Evolutionary conservation across 2,113 vertebrate species (phyloP).

Genomic region (Nerophis lumbriciformis): DNA sequence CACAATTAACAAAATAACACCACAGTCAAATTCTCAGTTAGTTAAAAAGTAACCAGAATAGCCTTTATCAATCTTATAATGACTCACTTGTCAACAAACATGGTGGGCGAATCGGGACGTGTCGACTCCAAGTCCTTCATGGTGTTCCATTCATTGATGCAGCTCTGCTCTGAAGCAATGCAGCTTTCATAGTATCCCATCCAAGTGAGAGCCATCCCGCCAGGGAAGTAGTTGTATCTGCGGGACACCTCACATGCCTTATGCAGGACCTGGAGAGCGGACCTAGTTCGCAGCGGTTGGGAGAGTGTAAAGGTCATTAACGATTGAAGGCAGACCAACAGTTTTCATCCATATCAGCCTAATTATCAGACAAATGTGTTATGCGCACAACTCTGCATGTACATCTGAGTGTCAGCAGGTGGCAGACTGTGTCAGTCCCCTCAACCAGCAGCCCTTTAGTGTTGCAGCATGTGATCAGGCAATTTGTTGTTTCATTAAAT

Average conservation of each 20-base stretch:
- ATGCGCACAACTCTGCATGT: slow-evolving; percentile 14
- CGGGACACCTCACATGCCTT: slow-evolving; percentile 92
- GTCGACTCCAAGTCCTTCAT: slow-evolving; percentile 95
- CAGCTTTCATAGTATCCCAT: slow-evolving; percentile 94
- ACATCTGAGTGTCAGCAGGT: slow-evolving; percentile 47
- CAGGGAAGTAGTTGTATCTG: slow-evolving; percentile 91
- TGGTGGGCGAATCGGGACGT: slow-evolving; percentile 85
- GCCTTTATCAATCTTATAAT: neutral
- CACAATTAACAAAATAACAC: neutral
- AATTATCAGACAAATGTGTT: neutral
- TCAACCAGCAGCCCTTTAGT: slow-evolving; percentile 7
- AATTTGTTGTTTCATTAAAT: slow-evolving; percentile 26
- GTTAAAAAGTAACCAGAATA: neutral
- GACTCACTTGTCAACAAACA: slow-evolving; percentile 91
- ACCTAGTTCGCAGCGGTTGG: slow-evolving; percentile 71
- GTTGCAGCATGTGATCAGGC: slow-evolving; percentile 15
- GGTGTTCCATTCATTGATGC: slow-evolving; percentile 96
- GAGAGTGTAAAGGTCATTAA: neutral
- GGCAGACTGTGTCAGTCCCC: slow-evolving; percentile 32
- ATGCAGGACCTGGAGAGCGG: slow-evolving; percentile 93
- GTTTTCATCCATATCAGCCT: neutral
- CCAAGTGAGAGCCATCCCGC: slow-evolving; percentile 90
- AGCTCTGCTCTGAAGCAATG: slow-evolving; percentile 93
- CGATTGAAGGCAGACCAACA: neutral
- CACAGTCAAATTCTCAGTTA: neutral